Evolutionary conservation across 1,140 invertebrate genomes (phyloP), one percentile per base, ranked within the genome.

Genomic region (Penaeus chinensis): DNA sequence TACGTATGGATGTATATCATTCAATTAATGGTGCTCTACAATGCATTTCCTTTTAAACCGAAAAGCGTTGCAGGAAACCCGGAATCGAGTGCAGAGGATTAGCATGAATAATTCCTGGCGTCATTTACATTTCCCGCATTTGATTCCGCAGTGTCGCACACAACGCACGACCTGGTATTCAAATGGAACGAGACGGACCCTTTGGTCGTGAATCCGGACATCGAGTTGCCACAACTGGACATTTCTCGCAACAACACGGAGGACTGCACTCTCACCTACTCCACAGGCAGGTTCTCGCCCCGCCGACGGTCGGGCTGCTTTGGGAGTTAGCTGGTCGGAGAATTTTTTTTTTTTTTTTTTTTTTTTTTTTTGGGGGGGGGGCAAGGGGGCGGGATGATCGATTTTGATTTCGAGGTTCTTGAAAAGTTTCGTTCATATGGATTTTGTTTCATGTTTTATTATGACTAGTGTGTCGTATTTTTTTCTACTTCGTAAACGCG

Each of bases 171-270:
- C 92, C 94, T 98, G 94, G 95, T 91, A 84, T 91, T 97, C 91
- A 95, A 96, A 89, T 97, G 96, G 96, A 97, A 97, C 92, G 94
- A 96, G 92, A 96, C 96, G 0, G 96, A 96, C 92, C 96, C 96
- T 0, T 92, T 97, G 79, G 96, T 97, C 81, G 96, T 97, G 22
- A 96, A 96, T 93, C 95, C 95, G 11, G 95, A 96, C 91, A 97
- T 97, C 89, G 96, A 97, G 92, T 92, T 97, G 90, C 96, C 96
- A 0, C 96, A 97, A 91, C 93, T 97, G 69, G 96, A 97, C 91
- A 96, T 97, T 90, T 95, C 96, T 3, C 96, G 96, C 90, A 97
- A 97, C 93, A 96, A 96, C 91, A 97, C 96, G 10, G 95, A 95
- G 22, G 96, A 97, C 92, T 97, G 96, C 91, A 97, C 96, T 74